Conservation (phyloP, 2,113 vertebrate genomes). For the Taxidea taxus region DNA sequence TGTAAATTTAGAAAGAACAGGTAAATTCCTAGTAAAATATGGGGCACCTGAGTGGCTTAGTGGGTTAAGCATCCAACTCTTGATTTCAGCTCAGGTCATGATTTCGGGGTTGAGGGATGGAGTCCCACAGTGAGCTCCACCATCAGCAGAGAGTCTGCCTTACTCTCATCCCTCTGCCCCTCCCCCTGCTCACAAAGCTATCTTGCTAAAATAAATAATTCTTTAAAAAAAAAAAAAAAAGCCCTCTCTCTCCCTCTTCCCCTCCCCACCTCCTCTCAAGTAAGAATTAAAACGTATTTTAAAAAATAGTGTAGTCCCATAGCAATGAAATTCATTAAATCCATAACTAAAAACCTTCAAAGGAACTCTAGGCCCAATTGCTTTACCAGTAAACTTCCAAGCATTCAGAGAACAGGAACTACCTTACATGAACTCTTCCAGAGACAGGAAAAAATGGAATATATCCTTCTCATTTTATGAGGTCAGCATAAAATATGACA, state of each 20-base stretch:
- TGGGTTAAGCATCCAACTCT: background rate
- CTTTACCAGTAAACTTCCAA: background rate
- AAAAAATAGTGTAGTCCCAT: background rate
- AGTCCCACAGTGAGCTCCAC: background rate
- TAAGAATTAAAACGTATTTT: background rate
- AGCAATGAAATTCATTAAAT: background rate
- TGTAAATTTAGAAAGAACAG: background rate
- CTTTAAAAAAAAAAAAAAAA: background rate
- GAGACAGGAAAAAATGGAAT: background rate
- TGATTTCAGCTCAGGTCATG: background rate
- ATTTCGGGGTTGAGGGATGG: background rate
- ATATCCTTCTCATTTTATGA: background rate
- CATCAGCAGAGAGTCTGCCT: background rate
- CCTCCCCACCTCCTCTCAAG: background rate
- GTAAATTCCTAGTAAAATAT: background rate
- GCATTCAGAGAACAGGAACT: background rate
- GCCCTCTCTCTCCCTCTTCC: background rate
- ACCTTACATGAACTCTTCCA: background rate
- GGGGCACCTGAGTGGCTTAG: background rate
- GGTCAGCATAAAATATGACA: background rate
- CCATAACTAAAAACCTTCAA: background rate
- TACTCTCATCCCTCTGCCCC: background rate
- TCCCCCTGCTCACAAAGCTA: background rate
- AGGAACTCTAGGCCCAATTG: background rate
- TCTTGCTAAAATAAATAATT: background rate